Base-by-base conservation (phyloP, 2,797 vertebrate species). In the Chelmon rostratus region DNA sequence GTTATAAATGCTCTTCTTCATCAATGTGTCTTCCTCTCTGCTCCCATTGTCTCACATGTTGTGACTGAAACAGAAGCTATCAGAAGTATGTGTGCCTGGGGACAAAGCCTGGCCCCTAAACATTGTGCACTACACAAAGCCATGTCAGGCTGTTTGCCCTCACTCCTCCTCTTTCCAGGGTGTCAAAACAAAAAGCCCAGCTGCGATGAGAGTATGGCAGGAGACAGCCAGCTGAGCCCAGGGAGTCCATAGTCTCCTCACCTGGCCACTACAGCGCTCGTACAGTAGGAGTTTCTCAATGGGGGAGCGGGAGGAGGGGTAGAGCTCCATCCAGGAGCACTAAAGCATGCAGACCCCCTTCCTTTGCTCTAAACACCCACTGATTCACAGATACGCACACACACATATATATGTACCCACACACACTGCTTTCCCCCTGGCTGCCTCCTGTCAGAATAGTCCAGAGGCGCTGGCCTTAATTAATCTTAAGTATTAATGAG, bases 401-500 rank as follows among this genome's bases (percentile, higher is more conserved):
- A 50, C 21, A 49, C 61, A 56, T 2, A n/a, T 12, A 44, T 11
- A 28, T 13, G 37, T 13, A 49, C 62, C 38, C 38, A 33, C 50
- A 53, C 54, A 65, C 38, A 56, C 63, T 57, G 44, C 37, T 69
- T 78, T 66, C 37, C 76, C 85, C 73, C 67, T 76, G 35, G 31
- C 75, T 81, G 69, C 79, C 62, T 68, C 68, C 78, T 73, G 73
- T 67, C 74, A 58, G 49, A 57, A 68, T 68, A 77, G 84, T 84
- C 78, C 61, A 85, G 81, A 91, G 83, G 81, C 71, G 6, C 73
- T 86, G 66, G 83, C 70, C 77, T 91, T 93, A 92, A 94, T 94
- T 93, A 94, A 90, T 88, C 86, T 86, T 73, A 79, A 92, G 89
- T 90, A 93, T 91, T 94, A 94, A 94, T 92, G 86, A 95, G 80